These are phyloP conservation scores for Lacanobia oleracea DNA, from an alignment of 2,888 invertebrate species.

Conservation along the genomic window DNA sequence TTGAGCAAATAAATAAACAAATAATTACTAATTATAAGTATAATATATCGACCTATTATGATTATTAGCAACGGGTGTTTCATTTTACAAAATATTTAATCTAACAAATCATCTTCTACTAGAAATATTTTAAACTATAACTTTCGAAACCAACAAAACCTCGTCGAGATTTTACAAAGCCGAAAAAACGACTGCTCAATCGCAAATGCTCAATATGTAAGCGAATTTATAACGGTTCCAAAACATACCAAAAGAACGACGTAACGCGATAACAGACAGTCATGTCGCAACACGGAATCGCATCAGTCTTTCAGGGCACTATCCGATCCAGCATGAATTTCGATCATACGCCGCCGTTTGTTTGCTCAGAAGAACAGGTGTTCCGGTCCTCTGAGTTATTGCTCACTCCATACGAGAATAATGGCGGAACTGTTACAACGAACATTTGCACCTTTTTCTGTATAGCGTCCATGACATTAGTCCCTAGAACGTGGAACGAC, in stretches of 20 bases:
- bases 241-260: slow-evolving; percentile 26
- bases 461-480: slow-evolving; percentile 38
- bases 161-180: not conserved
- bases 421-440: slow-evolving; percentile 67
- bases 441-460: slow-evolving; percentile 54
- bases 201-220: not conserved
- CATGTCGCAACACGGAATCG: slow-evolving; percentile 41
- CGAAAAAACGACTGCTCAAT: not conserved
- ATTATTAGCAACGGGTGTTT: too few relatives aligned
- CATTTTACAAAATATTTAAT: too few relatives aligned
- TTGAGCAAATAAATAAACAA: too few relatives aligned
- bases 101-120: slow-evolving; percentile 1
- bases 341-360: slow-evolving; percentile 67
- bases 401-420: slow-evolving; percentile 74
- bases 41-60: too few relatives aligned
- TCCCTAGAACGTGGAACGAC: slow-evolving; percentile 21
- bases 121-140: not conserved
- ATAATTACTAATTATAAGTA: too few relatives aligned
- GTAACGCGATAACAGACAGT: slow-evolving; percentile 28
- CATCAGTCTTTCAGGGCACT: slow-evolving; percentile 59
- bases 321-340: slow-evolving; percentile 62
- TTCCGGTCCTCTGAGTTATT: slow-evolving; percentile 74
- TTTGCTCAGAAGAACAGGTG: slow-evolving; percentile 79
- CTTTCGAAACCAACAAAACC: not conserved
- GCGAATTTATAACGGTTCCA: slow-evolving; percentile 10